phyloP scores from a whole-genome alignment of 2,113 vertebrate species.

The Phycodurus eques region DNA sequence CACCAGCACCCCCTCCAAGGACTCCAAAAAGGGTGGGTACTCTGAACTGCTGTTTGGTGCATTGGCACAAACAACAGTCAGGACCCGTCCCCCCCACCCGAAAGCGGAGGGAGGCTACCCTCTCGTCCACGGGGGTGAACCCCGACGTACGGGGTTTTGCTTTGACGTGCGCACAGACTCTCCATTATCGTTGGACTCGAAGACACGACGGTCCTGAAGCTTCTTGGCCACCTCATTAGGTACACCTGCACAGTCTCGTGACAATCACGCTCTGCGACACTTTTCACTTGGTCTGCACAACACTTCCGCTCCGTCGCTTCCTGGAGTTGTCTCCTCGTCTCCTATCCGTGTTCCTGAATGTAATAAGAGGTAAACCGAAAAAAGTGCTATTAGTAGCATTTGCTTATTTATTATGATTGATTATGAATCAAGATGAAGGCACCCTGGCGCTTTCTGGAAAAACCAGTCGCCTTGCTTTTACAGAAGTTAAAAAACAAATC shows the following conservation, averaged over 20 bases:
- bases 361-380: not conserved
- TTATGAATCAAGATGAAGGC: not conserved
- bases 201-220: conserved; percentile 21
- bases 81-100: too few species aligned
- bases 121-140: too few species aligned
- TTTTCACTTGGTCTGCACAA: too few species aligned
- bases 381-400: too few species aligned
- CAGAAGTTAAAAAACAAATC: not conserved
- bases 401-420: too few species aligned
- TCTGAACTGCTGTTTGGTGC: too few species aligned
- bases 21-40: too few species aligned
- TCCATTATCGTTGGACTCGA: conserved; percentile 60
- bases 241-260: too few species aligned
- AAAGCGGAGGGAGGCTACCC: too few species aligned
- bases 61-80: too few species aligned
- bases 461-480: not conserved
- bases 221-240: not conserved
- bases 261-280: not conserved
- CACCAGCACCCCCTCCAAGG: too few species aligned
- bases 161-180: conserved; percentile 50
- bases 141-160: too few species aligned
- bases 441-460: not conserved
- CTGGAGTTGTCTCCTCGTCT: not conserved
- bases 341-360: not conserved
- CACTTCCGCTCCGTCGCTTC: not conserved